Evolutionary conservation across 2,113 vertebrate genomes (phyloP), one percentile per base, ranked within the genome.

Genomic region (Oreocharis arfaki): DNA sequence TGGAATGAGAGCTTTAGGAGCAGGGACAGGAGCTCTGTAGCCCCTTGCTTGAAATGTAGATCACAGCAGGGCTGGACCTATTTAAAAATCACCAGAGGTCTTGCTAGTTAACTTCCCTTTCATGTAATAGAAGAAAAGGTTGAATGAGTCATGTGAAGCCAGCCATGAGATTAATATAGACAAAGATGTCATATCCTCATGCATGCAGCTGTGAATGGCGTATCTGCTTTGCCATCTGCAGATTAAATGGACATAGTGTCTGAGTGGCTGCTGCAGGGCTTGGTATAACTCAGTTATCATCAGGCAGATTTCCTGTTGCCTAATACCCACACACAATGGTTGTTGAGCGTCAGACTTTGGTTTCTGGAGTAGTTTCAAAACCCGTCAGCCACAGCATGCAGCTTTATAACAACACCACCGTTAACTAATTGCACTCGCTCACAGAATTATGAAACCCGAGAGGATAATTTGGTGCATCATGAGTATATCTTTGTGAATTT

Each of bases 121-220:
- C 94, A 93, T 97, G 87, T 93, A 94, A 90, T 6, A 91, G 91
- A 92, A 92, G 86, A 82, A 97, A 91, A 96, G 70, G 87, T 86
- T 97, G 96, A 96, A 97, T 97, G 97, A 97, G 92, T 98, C 97
- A 97, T 97, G 96, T 95, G 95, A 97, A 97, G 83, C 32, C 82
- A 97, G 95, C 96, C 97, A 94, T 96, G 96, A 97, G 95, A 98
- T 97, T 95, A 97, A 97, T 97, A 95, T 95, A 97, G 97, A 97
- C 96, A 95, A 97, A 97, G 93, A 97, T 97, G 96, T 97, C 97
- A 98, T 96, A 96, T 91, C 96, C 95, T 95, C 93, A 89, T 84
- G 84, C 92, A 84, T 70, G 91, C 96, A 97, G 94, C 97, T 97
- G 90, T 93, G 95, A 98, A 96, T 96, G 95, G 92, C 87, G 39